phyloP scores from a whole-genome alignment of 2,888 invertebrate species.

The Sussaba pulchella region DNA sequence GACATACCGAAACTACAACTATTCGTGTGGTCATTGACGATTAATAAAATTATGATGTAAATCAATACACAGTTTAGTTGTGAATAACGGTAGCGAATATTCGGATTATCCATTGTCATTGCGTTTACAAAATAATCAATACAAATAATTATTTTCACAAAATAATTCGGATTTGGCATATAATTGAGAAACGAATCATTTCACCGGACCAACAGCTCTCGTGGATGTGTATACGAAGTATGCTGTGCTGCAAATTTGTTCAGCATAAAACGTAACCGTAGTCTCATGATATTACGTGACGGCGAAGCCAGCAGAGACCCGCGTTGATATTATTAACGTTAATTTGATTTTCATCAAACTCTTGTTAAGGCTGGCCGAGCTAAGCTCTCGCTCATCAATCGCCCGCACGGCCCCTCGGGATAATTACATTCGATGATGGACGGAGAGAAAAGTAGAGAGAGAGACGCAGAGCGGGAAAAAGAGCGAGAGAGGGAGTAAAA shows the following conservation, averaged over 20 bases:
- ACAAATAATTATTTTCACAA: background rate
- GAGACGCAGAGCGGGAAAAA: slow-evolving; percentile 21
- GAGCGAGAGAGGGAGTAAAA: slow-evolving; percentile 28
- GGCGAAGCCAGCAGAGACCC: slow-evolving; percentile 47
- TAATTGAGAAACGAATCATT: slow-evolving; percentile 26
- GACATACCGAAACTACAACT: no score
- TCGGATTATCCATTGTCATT: background rate
- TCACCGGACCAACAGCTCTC: slow-evolving; percentile 4
- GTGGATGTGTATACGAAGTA: background rate
- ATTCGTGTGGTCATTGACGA: no score
- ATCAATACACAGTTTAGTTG: background rate
- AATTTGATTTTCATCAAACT: slow-evolving; percentile 71
- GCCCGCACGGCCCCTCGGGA: slow-evolving; percentile 63
- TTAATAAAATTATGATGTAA: no score
- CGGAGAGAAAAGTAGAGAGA: slow-evolving; percentile 42
- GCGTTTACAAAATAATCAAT: background rate
- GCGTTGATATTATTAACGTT: slow-evolving; percentile 69
- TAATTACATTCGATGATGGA: slow-evolving; percentile 66
- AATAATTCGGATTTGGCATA: background rate
- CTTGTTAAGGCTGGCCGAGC: slow-evolving; percentile 69
- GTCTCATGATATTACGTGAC: slow-evolving; percentile 56
- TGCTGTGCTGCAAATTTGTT: slow-evolving; percentile 20
- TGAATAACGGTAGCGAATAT: background rate
- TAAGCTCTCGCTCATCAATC: slow-evolving; percentile 69
- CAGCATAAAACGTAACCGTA: slow-evolving; percentile 50